phyloP scores from a whole-genome alignment of 2,888 invertebrate species.

The Mylabris sibirica region DNA sequence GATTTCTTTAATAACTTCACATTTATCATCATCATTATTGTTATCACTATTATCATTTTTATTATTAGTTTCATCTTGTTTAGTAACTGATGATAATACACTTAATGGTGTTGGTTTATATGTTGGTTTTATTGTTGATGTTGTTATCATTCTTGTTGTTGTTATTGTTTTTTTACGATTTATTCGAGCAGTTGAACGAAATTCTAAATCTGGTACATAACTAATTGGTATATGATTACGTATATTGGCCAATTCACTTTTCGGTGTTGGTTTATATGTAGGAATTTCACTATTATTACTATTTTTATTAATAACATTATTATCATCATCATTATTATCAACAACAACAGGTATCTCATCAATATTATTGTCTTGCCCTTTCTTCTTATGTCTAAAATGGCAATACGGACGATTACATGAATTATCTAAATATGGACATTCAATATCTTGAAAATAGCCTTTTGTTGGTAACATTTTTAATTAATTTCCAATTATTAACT shows the following conservation, averaged over 20 bases:
- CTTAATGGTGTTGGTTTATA: constrained; percentile 60
- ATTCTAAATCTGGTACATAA: constrained; percentile 64
- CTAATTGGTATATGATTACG: constrained; percentile 62
- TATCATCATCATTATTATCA: constrained; percentile 51
- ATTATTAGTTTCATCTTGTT: constrained; percentile 33
- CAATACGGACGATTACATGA: constrained; percentile 90
- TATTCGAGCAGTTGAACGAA: constrained; percentile 34
- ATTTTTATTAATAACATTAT: neutral
- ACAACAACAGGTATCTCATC: constrained; percentile 60
- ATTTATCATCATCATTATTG: no score
- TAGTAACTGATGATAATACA: constrained; percentile 52
- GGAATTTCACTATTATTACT: constrained; percentile 45
- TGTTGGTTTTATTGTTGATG: constrained; percentile 50
- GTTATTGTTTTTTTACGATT: neutral
- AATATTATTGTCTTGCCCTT: constrained; percentile 65
- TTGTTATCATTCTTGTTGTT: constrained; percentile 38
- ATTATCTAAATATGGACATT: constrained; percentile 86
- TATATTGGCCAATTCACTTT: constrained; percentile 60
- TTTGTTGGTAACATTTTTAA: constrained; percentile 85
- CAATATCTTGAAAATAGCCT: constrained; percentile 85
- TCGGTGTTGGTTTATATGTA: constrained; percentile 62
- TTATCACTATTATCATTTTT: constrained; percentile 24
- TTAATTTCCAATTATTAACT: neutral
- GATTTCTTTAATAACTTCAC: constrained; percentile 44
- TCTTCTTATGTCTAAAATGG: constrained; percentile 86